Conservation (phyloP, 2,888 invertebrate species). For the Rotaria socialis region DNA sequence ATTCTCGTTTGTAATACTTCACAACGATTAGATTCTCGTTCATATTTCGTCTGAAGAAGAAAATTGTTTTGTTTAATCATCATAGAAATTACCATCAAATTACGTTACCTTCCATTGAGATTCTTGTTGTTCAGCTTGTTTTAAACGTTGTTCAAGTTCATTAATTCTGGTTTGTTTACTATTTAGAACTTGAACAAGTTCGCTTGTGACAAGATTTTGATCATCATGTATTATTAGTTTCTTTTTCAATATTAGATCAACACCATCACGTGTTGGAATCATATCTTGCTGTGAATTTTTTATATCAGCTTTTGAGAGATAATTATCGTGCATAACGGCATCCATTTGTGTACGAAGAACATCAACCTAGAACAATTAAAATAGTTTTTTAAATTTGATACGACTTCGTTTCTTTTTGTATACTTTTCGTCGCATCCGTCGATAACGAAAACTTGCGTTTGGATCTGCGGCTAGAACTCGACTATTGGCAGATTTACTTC, state of each 20-base stretch:
- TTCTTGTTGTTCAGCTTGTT: background rate
- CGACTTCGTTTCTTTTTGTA: background rate
- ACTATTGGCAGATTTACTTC: background rate
- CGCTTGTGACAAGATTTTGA: constrained; percentile 2
- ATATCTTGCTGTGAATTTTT: background rate
- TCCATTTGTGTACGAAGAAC: background rate
- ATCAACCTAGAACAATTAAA: background rate
- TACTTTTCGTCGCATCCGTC: constrained; percentile 13
- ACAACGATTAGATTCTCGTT: constrained; percentile 2
- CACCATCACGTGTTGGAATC: background rate
- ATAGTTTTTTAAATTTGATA: background rate
- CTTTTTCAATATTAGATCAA: background rate
- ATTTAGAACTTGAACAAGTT: background rate
- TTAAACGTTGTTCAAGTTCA: background rate
- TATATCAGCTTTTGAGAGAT: background rate
- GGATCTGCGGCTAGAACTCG: background rate
- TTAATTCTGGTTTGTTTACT: constrained; percentile 3
- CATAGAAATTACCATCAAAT: background rate
- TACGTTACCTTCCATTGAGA: constrained; percentile 13
- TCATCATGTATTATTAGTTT: background rate
- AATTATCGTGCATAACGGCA: background rate
- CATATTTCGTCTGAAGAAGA: background rate
- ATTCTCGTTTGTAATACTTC: background rate
- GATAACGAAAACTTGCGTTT: constrained; percentile 4
- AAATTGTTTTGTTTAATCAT: background rate